phyloP scores from a whole-genome alignment of 1,140 invertebrate species.

The Papilio dardanus region DNA sequence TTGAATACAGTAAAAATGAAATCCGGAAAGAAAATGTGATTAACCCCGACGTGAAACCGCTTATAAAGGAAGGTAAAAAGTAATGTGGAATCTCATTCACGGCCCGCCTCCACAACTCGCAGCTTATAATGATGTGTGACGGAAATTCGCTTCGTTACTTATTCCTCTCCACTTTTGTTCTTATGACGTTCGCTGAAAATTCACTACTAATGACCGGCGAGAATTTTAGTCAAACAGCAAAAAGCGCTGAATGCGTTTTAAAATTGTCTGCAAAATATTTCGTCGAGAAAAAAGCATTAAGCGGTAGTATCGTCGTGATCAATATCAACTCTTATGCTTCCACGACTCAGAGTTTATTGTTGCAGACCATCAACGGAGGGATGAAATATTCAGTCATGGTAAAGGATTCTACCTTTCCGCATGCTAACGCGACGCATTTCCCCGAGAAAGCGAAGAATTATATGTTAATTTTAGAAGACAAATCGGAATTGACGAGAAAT shows the following conservation, averaged over 20 bases:
- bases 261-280: slow-evolving; percentile 81
- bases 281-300: slow-evolving; percentile 78
- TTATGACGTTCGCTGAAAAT: slow-evolving; percentile 42
- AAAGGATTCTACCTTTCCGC: slow-evolving; percentile 75
- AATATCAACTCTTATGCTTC: slow-evolving; percentile 75
- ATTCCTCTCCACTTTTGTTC: slow-evolving; percentile 31
- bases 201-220: slow-evolving; percentile 60
- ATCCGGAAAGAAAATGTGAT: slow-evolving; percentile 6
- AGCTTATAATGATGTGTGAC: slow-evolving; percentile 34
- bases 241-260: slow-evolving; percentile 77
- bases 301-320: slow-evolving; percentile 79
- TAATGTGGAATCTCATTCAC: slow-evolving; percentile 30
- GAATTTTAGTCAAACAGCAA: slow-evolving; percentile 61
- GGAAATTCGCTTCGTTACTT: slow-evolving; percentile 30
- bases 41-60: slow-evolving; percentile 8
- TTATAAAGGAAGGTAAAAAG: slow-evolving; percentile 34
- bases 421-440: slow-evolving; percentile 80
- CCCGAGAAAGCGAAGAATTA: slow-evolving; percentile 82
- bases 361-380: slow-evolving; percentile 74
- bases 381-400: slow-evolving; percentile 80
- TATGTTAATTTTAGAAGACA: slow-evolving; percentile 79
- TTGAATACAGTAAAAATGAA: not conserved
- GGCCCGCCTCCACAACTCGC: not conserved
- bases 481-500: slow-evolving; percentile 70
- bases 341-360: slow-evolving; percentile 66